Conservation (phyloP, 2,797 vertebrate genomes). For the Galaxias olidus region DNA sequence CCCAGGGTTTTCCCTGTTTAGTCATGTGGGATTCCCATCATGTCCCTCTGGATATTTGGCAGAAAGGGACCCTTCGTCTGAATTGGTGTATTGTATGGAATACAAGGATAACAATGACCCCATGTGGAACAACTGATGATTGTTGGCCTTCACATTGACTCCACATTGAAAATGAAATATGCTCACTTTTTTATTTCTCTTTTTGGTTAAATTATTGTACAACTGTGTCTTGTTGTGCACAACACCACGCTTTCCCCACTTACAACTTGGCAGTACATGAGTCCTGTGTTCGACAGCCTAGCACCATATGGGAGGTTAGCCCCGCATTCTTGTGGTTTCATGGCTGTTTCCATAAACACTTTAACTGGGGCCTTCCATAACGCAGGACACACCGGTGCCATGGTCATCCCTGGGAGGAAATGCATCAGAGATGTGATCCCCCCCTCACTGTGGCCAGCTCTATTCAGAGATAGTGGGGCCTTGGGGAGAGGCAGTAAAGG, state of each 20-base stretch:
- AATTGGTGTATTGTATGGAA: conserved; percentile 3
- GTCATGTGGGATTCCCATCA: conserved; percentile 46
- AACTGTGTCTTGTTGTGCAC: not conserved
- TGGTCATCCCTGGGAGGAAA: conserved; percentile 44
- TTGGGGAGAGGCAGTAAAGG: conserved; percentile 40
- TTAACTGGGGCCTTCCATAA: conserved; percentile 33
- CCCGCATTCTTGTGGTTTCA: conserved; percentile 26
- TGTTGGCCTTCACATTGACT: no score
- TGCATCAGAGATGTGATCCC: conserved; percentile 61
- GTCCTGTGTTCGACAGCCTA: not conserved
- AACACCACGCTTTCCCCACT: not conserved
- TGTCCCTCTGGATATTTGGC: conserved; percentile 28
- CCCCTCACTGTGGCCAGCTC: conserved; percentile 50
- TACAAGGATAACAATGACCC: conserved; percentile 17
- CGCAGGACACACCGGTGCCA: conserved; percentile 51
- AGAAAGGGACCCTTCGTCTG: conserved; percentile 8
- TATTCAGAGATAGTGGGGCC: conserved; percentile 39
- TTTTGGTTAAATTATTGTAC: no score
- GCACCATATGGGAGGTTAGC: conserved; percentile 1
- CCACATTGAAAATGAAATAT: no score
- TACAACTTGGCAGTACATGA: not conserved
- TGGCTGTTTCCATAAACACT: conserved; percentile 18
- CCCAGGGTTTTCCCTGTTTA: conserved; percentile 25
- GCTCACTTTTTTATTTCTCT: no score
- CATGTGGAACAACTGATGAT: not conserved